phyloP scores from a whole-genome alignment of 2,888 invertebrate species.

The Leptogaster cylindrica region DNA sequence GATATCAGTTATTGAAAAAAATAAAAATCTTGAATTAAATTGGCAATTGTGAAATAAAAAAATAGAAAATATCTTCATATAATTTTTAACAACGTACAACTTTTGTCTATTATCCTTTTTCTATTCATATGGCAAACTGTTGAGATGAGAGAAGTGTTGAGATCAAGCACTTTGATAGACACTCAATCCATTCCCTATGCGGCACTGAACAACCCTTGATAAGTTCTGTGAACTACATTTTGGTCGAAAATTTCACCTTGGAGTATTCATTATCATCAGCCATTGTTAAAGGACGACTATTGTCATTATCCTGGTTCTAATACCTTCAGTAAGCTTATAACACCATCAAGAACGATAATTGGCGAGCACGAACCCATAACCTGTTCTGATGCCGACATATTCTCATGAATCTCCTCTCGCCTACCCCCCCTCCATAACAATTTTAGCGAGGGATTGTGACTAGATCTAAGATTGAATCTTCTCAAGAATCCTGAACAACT shows the following conservation, averaged over 20 bases:
- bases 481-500: slow-evolving; percentile 1
- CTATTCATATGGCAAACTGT: no score
- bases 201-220: neutral
- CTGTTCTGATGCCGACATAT: neutral
- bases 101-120: no score
- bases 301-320: slow-evolving; percentile 32
- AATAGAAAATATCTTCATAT: no score
- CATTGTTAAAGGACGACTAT: slow-evolving; percentile 33
- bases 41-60: no score
- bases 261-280: slow-evolving; percentile 36
- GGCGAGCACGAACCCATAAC: slow-evolving; percentile 15
- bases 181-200: no score
- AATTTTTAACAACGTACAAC: no score
- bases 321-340: slow-evolving; percentile 36
- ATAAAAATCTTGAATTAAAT: no score
- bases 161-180: no score
- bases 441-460: no score
- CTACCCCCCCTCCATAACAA: neutral
- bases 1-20: no score
- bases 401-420: neutral
- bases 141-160: no score
- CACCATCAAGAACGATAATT: slow-evolving; percentile 41
- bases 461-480: slow-evolving; percentile 29
- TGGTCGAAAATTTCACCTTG: slow-evolving; percentile 12
- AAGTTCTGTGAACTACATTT: neutral